Conservation (phyloP, 2,113 vertebrate genomes). For the Leucosticte australis region DNA sequence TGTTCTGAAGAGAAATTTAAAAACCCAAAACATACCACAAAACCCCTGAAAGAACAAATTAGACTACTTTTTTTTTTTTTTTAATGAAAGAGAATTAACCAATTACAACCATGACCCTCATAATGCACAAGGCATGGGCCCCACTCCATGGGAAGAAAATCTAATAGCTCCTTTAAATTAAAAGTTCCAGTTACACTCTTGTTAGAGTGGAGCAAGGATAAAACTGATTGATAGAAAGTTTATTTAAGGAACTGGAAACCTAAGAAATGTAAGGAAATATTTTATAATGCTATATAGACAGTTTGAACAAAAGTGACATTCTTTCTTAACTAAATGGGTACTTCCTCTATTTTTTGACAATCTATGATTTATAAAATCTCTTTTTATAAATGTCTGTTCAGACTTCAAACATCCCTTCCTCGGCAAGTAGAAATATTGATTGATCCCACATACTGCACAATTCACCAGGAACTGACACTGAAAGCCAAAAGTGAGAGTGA, state of each 20-base stretch:
- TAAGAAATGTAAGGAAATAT: neutral
- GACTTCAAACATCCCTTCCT: neutral
- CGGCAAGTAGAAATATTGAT: neutral
- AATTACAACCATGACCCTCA: neutral
- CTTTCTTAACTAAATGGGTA: neutral
- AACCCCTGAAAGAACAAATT: neutral
- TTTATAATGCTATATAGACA: neutral
- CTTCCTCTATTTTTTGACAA: neutral
- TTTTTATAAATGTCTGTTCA: neutral
- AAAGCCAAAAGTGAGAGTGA: neutral
- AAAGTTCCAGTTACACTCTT: neutral
- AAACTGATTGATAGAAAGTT: neutral
- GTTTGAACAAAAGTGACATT: neutral
- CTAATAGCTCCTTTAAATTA: neutral
- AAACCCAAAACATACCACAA: neutral
- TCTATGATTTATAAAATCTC: neutral
- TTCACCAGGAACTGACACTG: neutral
- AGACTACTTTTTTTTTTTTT: neutral
- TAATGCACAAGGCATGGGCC: neutral
- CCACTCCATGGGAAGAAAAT: neutral
- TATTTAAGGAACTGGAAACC: neutral
- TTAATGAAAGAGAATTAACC: neutral
- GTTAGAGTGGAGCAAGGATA: neutral
- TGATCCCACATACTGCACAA: neutral
- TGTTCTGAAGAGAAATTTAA: neutral